phyloP scores from a whole-genome alignment of 2,113 vertebrate species.

The Atrichornis clamosus region DNA sequence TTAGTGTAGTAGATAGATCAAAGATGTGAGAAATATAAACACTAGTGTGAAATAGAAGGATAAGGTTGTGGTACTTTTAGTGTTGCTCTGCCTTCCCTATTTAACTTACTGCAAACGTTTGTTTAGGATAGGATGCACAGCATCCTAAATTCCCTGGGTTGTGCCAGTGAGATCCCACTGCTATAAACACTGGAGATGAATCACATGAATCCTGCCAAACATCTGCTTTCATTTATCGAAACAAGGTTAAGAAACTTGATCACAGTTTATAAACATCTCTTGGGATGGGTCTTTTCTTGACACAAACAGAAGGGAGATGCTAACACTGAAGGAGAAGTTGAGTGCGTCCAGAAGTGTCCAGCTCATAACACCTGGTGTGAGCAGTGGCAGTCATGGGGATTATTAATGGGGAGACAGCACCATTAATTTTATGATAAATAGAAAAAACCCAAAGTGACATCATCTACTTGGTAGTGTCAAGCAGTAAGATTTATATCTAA shows the following conservation, averaged over 20 bases:
- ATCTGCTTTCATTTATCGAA: conserved; percentile 41
- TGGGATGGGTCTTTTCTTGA: neutral
- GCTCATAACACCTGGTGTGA: neutral
- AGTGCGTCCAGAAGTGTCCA: neutral
- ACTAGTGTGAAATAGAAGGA: neutral
- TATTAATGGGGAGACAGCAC: neutral
- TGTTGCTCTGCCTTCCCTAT: neutral
- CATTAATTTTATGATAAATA: neutral
- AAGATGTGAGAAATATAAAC: neutral
- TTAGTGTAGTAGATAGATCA: neutral
- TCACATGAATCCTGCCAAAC: neutral
- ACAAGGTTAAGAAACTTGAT: conserved; percentile 20
- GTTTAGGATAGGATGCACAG: neutral
- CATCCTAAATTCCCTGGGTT: neutral
- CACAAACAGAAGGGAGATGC: neutral
- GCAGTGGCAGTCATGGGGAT: neutral
- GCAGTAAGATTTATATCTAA: neutral
- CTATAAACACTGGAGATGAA: conserved; percentile 4
- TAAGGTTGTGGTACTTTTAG: neutral
- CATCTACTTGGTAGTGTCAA: neutral
- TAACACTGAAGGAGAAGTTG: neutral
- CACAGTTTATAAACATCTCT: neutral
- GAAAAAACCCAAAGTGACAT: neutral
- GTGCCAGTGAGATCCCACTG: neutral
- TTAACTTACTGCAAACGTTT: neutral